Evolutionary conservation across 2,113 vertebrate species (phyloP).

Genomic region (Stigmatopora nigra): DNA sequence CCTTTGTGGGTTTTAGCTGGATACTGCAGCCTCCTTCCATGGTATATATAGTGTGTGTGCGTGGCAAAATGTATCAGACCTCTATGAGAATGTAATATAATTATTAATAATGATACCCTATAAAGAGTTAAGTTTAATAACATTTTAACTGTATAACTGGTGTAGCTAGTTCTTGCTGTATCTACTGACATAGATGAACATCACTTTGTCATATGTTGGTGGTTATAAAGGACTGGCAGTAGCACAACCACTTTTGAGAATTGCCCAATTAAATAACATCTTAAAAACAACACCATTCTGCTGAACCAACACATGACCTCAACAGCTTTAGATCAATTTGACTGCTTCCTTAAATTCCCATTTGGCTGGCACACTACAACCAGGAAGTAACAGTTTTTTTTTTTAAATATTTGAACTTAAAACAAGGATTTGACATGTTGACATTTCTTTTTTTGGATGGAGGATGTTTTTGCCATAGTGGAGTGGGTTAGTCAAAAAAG

Average conservation of each 20-base stretch:
- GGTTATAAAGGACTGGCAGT: neutral
- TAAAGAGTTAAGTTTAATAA: neutral
- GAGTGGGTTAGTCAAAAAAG: neutral
- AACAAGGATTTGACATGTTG: neutral
- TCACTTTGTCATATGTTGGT: neutral
- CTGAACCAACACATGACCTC: slow-evolving; percentile 5
- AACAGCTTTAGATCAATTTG: neutral
- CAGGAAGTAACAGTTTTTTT: slow-evolving; percentile 1
- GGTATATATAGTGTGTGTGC: too few species aligned
- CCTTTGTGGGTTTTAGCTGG: too few species aligned
- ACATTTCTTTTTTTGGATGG: neutral
- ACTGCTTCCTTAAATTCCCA: neutral
- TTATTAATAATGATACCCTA: too few species aligned
- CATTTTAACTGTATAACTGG: neutral
- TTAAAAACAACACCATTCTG: neutral
- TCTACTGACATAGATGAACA: neutral
- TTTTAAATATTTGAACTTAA: neutral
- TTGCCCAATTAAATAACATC: slow-evolving; percentile 1
- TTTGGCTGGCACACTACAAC: neutral
- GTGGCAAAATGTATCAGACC: too few species aligned
- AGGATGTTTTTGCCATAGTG: neutral
- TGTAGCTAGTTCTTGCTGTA: neutral
- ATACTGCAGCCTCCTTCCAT: too few species aligned
- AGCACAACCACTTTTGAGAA: neutral
- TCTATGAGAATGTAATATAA: too few species aligned